Base-by-base conservation (phyloP, 2,797 vertebrate species). In the Onychomys leucogaster region DNA sequence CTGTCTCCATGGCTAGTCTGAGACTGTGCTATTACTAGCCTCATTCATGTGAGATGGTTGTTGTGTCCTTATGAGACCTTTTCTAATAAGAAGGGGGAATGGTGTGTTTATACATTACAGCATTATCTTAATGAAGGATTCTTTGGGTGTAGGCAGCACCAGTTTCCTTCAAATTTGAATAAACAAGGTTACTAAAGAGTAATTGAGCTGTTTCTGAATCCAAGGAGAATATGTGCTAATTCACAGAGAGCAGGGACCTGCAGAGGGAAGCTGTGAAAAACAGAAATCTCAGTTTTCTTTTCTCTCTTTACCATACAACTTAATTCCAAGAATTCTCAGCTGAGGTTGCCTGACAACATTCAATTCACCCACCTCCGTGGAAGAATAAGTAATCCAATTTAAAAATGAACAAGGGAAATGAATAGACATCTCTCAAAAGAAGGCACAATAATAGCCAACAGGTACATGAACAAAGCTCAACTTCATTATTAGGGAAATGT, bases 71-170 rank as follows among this genome's bases (percentile, higher is more conserved):
- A 91, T 5, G 49, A 89, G 65, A 95, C 10, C 75, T 95, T 77
- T 88, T 49, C 41, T 94, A 81, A 83, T 77, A 76, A 92, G 88
- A 41, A 93, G 84, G 37, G 27, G 16, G 27, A 90, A 14, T 75
- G 29, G 23, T 43, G 29, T 57, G 34, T 78, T 94, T 77, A 87
- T 91, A 32, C 25, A 94, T 32, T 65, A 69, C 27, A 77, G 2
- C 6, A 78, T 21, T 81, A 17, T 93, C 87, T 95, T 90, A 96
- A 90, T 95, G 87, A 85, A 85, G 77, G n/a, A 65, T 29, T 88
- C 49, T 92, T 57, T 75, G 6, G n/a, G 37, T 86, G 14, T 23
- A 71, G 21, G 71, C 61, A 95, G 89, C 19, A 94, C 86, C 95
- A 89, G 52, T 71, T 63, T 46, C 19, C 23, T 81, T 91, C 32